Conservation (phyloP, 2,797 vertebrate genomes). For the Ptychadena robeensis region DNA sequence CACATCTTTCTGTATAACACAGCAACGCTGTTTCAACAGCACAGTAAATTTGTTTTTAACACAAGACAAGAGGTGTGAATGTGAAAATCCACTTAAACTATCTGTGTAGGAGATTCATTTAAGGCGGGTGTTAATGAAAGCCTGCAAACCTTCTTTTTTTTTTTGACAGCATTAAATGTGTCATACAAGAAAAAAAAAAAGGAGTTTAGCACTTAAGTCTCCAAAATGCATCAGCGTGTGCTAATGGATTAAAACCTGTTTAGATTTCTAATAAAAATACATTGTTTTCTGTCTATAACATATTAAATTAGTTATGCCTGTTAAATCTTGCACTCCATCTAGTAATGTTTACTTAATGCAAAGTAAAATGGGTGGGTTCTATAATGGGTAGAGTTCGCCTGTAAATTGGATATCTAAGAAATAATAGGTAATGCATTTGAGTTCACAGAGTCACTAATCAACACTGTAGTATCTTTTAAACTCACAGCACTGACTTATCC, state of each 20-base stretch:
- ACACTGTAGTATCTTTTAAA: background rate
- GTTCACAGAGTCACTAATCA: background rate
- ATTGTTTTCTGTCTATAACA: conserved; percentile 15
- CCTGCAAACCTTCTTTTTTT: conserved; percentile 49
- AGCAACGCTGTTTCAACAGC: conserved; percentile 57
- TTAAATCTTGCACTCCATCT: background rate
- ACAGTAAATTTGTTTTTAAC: conserved; percentile 61
- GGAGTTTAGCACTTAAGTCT: conserved; percentile 59
- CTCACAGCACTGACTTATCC: background rate
- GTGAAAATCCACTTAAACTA: conserved; percentile 58
- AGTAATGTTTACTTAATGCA: background rate
- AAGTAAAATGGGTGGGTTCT: background rate
- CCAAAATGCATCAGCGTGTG: conserved; percentile 39
- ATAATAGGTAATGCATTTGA: background rate
- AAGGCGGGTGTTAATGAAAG: conserved; percentile 59
- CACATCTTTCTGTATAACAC: conserved; percentile 43
- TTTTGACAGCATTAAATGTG: conserved; percentile 60
- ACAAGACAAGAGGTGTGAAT: conserved; percentile 59
- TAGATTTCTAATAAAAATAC: conserved; percentile 39
- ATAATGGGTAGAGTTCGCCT: background rate
- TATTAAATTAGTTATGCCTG: background rate
- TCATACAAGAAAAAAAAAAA: conserved; percentile 54
- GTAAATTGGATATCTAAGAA: background rate
- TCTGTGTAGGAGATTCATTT: conserved; percentile 58
- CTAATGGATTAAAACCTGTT: conserved; percentile 52